Evolutionary conservation across 2,113 vertebrate species (phyloP).

Genomic region (Nesoenas mayeri): DNA sequence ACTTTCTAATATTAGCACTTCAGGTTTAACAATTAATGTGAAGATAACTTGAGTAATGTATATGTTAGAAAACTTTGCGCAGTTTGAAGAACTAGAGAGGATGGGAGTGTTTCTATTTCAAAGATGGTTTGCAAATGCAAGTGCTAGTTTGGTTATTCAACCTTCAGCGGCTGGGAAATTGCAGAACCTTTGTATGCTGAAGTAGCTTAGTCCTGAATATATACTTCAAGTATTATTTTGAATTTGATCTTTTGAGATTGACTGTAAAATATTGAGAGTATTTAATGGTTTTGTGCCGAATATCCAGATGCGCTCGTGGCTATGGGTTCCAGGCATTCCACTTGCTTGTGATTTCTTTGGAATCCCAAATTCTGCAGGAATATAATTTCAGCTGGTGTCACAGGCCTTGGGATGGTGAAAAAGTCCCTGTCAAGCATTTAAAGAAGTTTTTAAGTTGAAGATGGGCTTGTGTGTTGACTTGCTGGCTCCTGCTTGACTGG

Average conservation of each 20-base stretch:
- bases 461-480: background rate
- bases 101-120: background rate
- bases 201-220: background rate
- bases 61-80: accelerated
- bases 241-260: background rate
- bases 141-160: background rate
- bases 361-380: background rate
- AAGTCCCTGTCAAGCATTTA: background rate
- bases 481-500: background rate
- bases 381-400: background rate
- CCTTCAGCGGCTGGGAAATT: background rate
- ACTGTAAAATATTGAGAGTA: background rate
- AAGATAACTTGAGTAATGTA: background rate
- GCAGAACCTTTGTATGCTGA: accelerated
- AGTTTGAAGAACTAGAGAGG: background rate
- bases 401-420: background rate
- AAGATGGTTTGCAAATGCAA: background rate
- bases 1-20: background rate
- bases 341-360: background rate
- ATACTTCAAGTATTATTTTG: background rate
- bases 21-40: background rate
- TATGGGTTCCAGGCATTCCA: accelerated
- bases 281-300: background rate
- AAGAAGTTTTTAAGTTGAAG: background rate
- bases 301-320: too few relatives aligned